Conservation (phyloP, 1,140 invertebrate species). For the Lordiphosa collinella region DNA sequence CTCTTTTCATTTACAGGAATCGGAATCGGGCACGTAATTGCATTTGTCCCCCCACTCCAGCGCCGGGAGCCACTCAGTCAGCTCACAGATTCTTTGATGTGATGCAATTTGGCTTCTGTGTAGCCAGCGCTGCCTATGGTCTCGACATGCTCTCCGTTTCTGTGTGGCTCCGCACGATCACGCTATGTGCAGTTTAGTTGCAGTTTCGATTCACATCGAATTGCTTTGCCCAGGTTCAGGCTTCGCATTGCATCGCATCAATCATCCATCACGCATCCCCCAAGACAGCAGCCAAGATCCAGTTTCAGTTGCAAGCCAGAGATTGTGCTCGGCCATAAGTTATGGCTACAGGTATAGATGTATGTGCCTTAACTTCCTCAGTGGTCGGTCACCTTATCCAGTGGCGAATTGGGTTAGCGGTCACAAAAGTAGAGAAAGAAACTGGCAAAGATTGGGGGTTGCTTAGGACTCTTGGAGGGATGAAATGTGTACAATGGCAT, state of each 20-base stretch:
- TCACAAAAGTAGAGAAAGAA: no score
- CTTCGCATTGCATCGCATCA: constrained; percentile 54
- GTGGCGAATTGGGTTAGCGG: no score
- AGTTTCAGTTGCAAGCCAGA: constrained; percentile 2
- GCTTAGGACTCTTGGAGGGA: no score
- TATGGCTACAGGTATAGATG: no score
- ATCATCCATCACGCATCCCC: constrained; percentile 67
- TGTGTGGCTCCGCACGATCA: constrained; percentile 62
- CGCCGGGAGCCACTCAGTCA: constrained; percentile 47
- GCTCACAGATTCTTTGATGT: constrained; percentile 37
- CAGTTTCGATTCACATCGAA: constrained; percentile 70
- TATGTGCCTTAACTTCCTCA: no score
- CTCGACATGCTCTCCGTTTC: constrained; percentile 30
- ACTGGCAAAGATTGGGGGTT: no score
- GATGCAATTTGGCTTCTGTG: constrained; percentile 79
- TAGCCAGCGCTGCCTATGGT: constrained; percentile 49
- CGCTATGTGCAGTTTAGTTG: constrained; percentile 75
- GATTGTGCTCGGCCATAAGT: neutral
- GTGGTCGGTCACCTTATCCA: no score
- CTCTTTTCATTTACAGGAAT: constrained; percentile 10
- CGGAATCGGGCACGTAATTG: constrained; percentile 49
- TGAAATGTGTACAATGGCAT: no score
- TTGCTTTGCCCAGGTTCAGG: constrained; percentile 53
- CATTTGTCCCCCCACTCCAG: constrained; percentile 18
- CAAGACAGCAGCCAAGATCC: constrained; percentile 35